phyloP scores from a whole-genome alignment of 1,140 invertebrate species.

The Brachionus rubens region DNA sequence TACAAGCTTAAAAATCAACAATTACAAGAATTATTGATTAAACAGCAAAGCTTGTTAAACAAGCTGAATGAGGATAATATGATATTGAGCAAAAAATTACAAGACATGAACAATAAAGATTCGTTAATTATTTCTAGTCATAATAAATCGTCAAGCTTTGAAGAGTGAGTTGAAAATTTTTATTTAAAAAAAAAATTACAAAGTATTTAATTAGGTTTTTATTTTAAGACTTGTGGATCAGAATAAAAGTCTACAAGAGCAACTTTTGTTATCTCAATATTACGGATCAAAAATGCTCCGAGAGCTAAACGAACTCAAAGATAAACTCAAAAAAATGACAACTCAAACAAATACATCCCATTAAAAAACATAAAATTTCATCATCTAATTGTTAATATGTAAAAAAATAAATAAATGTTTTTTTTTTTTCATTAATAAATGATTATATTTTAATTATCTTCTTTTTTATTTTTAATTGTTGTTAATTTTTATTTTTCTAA shows the following conservation, averaged over 20 bases:
- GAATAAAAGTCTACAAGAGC: conserved; percentile 28
- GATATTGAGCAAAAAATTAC: background rate
- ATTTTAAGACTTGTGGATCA: background rate
- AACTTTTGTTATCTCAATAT: conserved; percentile 24
- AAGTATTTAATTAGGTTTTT: background rate
- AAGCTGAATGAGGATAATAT: conserved; percentile 20
- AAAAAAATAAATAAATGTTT: no score
- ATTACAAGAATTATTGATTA: conserved; percentile 4
- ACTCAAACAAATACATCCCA: no score
- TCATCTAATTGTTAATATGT: no score
- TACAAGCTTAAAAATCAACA: background rate
- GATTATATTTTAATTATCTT: no score
- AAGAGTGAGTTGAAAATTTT: background rate
- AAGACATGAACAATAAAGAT: background rate
- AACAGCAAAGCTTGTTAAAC: conserved; percentile 14
- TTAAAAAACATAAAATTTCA: no score
- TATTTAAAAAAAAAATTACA: background rate
- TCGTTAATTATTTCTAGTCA: background rate
- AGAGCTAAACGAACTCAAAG: conserved; percentile 16
- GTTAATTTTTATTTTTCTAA: no score
- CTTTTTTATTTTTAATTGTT: no score
- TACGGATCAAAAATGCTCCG: conserved; percentile 13
- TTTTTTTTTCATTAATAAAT: no score
- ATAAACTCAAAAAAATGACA: conserved; percentile 37
- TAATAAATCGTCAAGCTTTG: background rate